Base-by-base conservation (phyloP, 2,113 vertebrate species). In the Chionis minor region DNA sequence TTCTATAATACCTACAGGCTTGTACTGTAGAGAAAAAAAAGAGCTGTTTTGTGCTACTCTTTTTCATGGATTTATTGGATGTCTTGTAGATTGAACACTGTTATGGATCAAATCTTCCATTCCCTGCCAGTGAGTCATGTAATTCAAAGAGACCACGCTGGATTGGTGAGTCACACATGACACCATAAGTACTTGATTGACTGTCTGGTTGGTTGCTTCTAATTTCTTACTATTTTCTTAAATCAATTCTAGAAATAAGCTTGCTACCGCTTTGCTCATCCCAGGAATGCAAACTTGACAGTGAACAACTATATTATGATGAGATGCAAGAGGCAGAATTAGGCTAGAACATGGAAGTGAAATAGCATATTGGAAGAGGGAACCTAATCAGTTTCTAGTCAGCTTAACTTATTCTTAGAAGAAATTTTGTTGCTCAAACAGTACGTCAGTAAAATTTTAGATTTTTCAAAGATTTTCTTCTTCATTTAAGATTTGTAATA, bases 81-180 rank as follows among this genome's bases (percentile, higher is more conserved):
- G 83, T 91, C 93, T 98, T 98, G 67, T 93, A 98, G 98, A 58
- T 97, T 86, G 96, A 96, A 85, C 91, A 80, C 78, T 81, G 86
- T 86, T 96, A 72, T 26, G 94, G 98, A 91, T 90, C 97, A 94
- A 96, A 97, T 96, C 98, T 99, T 97, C 98, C 98, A 81, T 97
- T 98, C 97, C 97, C 98, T 93, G 95, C 97, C 95, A 98, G 97
- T 97, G 99, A 98, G 96, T 98, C 98, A 90, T 99, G 98, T 96
- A 97, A 98, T 96, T 98, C 95, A 79, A 98, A 98, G 91, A 98
- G 97, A 92, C 98, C 96, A 40, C 98, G 98, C 97, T 98, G 98
- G 96, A 98, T 98, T 95, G 98, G 99, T 99, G 98, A 99, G 97
- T 95, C 6, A 3, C 16, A 26, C 3, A 0, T 71, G 44, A 44